Percentiles rank a stretch among this genome's conserved stretches.
Evolutionary conservation across 2,797 vertebrate genomes (phyloP).

Genomic region (Aselliscus stoliczkanus): DNA sequence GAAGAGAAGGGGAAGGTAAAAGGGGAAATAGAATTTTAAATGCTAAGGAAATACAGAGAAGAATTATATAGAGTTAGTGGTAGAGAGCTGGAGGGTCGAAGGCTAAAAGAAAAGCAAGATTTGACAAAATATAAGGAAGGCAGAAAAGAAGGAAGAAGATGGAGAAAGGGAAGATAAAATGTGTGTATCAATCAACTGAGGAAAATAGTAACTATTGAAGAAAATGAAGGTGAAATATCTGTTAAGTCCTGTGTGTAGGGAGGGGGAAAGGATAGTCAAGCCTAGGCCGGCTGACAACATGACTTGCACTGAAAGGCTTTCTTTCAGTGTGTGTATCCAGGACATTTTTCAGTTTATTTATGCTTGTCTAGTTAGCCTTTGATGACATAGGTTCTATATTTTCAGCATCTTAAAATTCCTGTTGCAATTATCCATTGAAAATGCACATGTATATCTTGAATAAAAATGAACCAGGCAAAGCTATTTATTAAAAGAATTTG

Average conservation of each 20-base stretch:
- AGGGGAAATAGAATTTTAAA: not conserved
- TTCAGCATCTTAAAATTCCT: not conserved
- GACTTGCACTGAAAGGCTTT: slow-evolving; percentile 55
- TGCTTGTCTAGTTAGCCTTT: not conserved
- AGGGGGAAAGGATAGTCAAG: slow-evolving; percentile 63
- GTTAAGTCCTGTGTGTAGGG: slow-evolving; percentile 44
- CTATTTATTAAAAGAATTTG: not conserved
- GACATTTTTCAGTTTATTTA: not conserved
- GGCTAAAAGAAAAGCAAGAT: slow-evolving; percentile 69
- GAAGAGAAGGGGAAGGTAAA: not conserved
- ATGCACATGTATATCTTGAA: not conserved
- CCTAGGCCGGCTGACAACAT: slow-evolving; percentile 37
- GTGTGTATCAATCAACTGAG: slow-evolving; percentile 59
- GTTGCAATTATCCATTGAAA: not conserved
- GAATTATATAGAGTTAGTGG: slow-evolving; percentile 44
- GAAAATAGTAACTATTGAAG: slow-evolving; percentile 71
- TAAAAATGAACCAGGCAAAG: not conserved
- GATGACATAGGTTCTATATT: not conserved
- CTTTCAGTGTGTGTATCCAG: slow-evolving; percentile 50
- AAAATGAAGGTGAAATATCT: slow-evolving; percentile 75
- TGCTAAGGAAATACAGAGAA: slow-evolving; percentile 35
- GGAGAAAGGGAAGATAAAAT: not conserved
- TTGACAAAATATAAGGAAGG: slow-evolving; percentile 48
- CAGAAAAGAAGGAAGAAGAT: not conserved
- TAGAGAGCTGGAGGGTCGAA: slow-evolving; percentile 67